Base-by-base conservation (phyloP, 1,140 invertebrate genomes). In the Tetraneura akinire region DNA sequence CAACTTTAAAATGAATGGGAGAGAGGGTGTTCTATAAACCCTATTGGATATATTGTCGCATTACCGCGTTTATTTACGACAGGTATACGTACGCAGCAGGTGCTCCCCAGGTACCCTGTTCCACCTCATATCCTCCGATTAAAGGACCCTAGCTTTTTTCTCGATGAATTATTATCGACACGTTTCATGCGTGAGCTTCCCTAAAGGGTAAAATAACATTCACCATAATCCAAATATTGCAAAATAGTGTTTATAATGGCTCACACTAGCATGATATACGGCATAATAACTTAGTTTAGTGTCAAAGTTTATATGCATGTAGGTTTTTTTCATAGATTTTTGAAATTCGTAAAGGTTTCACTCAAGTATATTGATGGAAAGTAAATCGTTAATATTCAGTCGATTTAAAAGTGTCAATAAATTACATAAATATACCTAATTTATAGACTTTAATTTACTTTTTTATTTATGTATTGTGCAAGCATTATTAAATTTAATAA, bases 141-240 rank as follows among this genome's bases (percentile, higher is more conserved):
- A 78, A 78, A 78, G 55, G 74, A 57, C 37, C 32, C 53, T 62
- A 45, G 74, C 74, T 78, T 78, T 78, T 78, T 78, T 78, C 74
- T 78, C 74, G 74, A 78, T 78, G 74, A 78, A 60, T 78, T 78
- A 78, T 78, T 78, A 78, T 78, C 74, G 74, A 78, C 74, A 78
- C 74, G 74, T 78, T 78, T 78, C 42, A 78, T 47, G 74, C 37
- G 51, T 55, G 73, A 76, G 73, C 53, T 76, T 76, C n/a, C 74
- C 74, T 32, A 60, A 78, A 78, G 74, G 74, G 74, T 78, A 60
- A 78, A 78, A 78, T 78, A 78, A 78, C 74, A 78, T 78, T 78
- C 74, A 37, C 55, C 55, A 51, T 78, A 78, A 78, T 78, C 74
- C 74, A 78, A 78, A 60, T 78, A 78, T 78, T 62, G 74, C 74